These are phyloP conservation scores for Sebastes cheni DNA, from an alignment of 2,797 vertebrate genomes.

Conservation along the genomic window DNA sequence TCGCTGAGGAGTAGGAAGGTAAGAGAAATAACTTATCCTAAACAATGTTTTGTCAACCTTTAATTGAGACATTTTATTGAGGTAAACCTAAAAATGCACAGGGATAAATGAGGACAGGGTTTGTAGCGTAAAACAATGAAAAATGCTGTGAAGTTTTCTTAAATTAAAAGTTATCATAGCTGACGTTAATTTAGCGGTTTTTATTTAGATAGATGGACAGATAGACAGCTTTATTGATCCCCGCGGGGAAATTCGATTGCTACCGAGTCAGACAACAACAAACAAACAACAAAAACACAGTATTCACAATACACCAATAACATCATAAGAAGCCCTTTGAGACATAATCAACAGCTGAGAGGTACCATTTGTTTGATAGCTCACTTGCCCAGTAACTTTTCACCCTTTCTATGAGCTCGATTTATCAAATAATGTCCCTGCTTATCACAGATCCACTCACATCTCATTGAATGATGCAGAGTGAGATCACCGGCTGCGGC, in stretches of 20 bases:
- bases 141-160: not conserved
- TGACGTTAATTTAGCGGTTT: too few species aligned
- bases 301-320: too few species aligned
- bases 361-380: not conserved
- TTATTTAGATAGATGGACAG: too few species aligned
- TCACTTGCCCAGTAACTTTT: not conserved
- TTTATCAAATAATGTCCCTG: not conserved
- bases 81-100: not conserved
- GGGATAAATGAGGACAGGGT: not conserved
- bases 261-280: too few species aligned
- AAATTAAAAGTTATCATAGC: not conserved
- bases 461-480: constrained; percentile 44
- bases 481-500: constrained; percentile 5
- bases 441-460: not conserved
- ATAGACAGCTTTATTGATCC: too few species aligned
- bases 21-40: constrained; percentile 16
- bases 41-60: not conserved
- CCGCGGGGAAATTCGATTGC: too few species aligned
- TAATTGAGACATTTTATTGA: not conserved
- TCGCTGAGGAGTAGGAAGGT: constrained; percentile 44
- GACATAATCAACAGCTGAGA: too few species aligned
- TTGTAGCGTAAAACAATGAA: not conserved
- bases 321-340: too few species aligned
- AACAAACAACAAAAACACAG: too few species aligned
- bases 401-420: not conserved